Base-by-base conservation (phyloP, 2,888 invertebrate species). In the Catocala sponsa region DNA sequence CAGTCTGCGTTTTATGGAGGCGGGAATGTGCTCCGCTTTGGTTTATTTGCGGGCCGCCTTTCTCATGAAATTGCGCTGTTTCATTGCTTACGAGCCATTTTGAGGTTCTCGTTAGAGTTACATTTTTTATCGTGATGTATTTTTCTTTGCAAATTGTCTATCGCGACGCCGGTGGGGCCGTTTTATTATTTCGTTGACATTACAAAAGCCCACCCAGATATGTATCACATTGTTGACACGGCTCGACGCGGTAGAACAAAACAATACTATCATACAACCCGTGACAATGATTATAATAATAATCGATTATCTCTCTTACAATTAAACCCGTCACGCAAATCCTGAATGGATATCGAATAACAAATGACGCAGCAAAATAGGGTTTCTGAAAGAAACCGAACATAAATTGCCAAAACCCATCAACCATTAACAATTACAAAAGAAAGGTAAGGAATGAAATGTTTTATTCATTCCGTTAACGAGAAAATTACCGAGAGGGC, bases 391-490 rank as follows among this genome's bases (percentile, higher is more conserved):
- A 87, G 84, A 87, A 86, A 86, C 84, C 81, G 89, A 86, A 87
- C 88, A 89, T 89, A 91, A 90, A 90, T 92, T 91, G 88, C 88
- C 88, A 90, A 91, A 91, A 91, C 89, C 90, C 91, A 93, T 91
- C 91, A 90, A 88, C 92, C 91, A 92, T 93, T 93, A 94, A 92
- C 92, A 92, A 91, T 93, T 92, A 92, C 90, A 92, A 92, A 93
- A 92, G 91, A 92, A 92, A 91, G 90, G 90, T 91, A 91, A 91
- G 91, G 90, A 92, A 93, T 93, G 88, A 92, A 94, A 94, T 94
- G 93, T 94, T 94, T 94, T 94, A 94, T 94, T 94, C 94, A 93
- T 94, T 90, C 88, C 89, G 90, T 91, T 94, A 94, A 93, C 93
- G 92, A 93, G 93, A 90, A 92, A 93, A 94, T 94, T 92, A 92